Evolutionary conservation across 2,888 invertebrate species (phyloP).

Genomic region (Parochlus steinenii): DNA sequence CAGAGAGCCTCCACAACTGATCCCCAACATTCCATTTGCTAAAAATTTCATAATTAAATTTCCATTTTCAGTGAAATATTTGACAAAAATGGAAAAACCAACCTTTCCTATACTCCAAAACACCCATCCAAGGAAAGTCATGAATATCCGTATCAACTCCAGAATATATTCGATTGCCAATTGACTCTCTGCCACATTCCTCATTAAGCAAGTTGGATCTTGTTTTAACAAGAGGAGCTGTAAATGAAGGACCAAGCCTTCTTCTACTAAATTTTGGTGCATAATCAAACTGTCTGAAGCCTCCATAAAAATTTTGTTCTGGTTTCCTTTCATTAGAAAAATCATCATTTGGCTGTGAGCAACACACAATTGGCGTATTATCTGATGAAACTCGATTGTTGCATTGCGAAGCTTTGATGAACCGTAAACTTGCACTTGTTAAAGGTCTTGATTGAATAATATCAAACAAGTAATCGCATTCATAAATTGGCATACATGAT

Average conservation of each 20-base stretch:
- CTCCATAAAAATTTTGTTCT: too few relatives aligned
- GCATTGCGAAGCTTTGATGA: constrained; percentile 10
- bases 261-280: too few relatives aligned
- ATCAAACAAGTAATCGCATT: constrained; percentile 10
- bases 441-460: constrained; percentile 6
- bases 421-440: constrained; percentile 5
- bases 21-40: constrained; percentile 7
- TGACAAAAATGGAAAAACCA: background rate
- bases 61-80: background rate
- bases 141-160: constrained; percentile 9
- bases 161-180: constrained; percentile 11
- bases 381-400: background rate
- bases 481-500: constrained; percentile 9
- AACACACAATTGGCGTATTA: constrained; percentile 7
- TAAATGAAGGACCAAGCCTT: too few relatives aligned
- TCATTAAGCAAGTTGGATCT: constrained; percentile 1
- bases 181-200: constrained; percentile 9
- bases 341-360: too few relatives aligned
- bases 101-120: constrained; percentile 10
- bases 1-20: constrained; percentile 10
- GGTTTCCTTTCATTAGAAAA: too few relatives aligned
- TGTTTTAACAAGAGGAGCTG: too few relatives aligned
- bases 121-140: constrained; percentile 11
- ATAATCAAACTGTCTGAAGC: too few relatives aligned
- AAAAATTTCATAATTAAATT: constrained; percentile 2